Conservation (phyloP, 2,888 invertebrate species). For the Eupithecia tripunctaria region DNA sequence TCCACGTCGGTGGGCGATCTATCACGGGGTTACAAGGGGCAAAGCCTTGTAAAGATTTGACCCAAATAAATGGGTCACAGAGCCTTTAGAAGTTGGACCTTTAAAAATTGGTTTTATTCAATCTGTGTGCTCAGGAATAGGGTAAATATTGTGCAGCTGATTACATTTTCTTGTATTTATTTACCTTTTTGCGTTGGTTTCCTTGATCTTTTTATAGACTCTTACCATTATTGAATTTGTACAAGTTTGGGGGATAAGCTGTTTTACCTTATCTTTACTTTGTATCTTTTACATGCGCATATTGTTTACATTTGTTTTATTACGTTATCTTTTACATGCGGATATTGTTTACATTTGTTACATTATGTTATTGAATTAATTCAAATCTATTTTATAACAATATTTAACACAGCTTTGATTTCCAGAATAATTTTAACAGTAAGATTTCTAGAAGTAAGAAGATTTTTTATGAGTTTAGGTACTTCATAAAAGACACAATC, state of each 20-base stretch:
- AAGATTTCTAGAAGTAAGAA: too few species aligned
- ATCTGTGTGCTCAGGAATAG: constrained; percentile 61
- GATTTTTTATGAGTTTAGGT: too few species aligned
- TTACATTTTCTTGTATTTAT: constrained; percentile 35
- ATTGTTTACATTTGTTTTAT: background rate
- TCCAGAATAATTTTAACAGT: too few species aligned
- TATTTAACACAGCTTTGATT: too few species aligned
- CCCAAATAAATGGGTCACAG: constrained; percentile 68
- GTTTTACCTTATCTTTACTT: background rate
- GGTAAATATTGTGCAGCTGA: constrained; percentile 48
- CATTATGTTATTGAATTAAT: background rate
- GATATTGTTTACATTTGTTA: background rate
- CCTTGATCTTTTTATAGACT: constrained; percentile 18
- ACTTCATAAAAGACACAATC: too few species aligned
- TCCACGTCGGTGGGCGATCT: constrained; percentile 68
- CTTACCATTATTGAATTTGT: constrained; percentile 2
- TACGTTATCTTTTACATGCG: background rate
- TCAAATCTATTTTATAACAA: background rate
- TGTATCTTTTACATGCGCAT: background rate
- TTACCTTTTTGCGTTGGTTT: constrained; percentile 26
- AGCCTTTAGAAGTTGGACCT: constrained; percentile 65
- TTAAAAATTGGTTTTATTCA: constrained; percentile 70
- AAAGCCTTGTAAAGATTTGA: constrained; percentile 62
- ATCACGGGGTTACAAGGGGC: constrained; percentile 65
- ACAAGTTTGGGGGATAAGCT: constrained; percentile 5